Evolutionary conservation across 2,888 invertebrate species (phyloP).

Genomic region (Mesorhabditis belari): DNA sequence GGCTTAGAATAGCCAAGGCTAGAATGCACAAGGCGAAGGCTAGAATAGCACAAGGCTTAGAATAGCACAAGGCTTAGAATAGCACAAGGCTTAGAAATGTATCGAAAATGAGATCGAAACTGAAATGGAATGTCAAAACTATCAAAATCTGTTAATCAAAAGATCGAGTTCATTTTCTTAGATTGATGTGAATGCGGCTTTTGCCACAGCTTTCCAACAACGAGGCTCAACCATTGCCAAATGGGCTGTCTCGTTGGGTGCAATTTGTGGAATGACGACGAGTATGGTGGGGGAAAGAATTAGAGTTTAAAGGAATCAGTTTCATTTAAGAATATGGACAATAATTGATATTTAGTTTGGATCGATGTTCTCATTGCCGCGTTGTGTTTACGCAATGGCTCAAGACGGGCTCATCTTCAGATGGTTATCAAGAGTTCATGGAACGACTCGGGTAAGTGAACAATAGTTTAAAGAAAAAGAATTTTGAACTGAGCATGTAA

Average conservation of each 20-base stretch:
- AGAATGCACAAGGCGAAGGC: no score
- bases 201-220: not conserved
- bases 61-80: no score
- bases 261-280: not conserved
- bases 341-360: not conserved
- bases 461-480: not conserved
- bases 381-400: constrained; percentile 60
- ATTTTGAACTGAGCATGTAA: not conserved
- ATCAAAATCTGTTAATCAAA: not conserved
- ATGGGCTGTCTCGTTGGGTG: not conserved
- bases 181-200: not conserved
- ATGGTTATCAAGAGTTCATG: constrained; percentile 51
- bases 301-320: not conserved
- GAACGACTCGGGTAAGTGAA: constrained; percentile 16
- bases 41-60: no score
- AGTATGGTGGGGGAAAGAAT: not conserved
- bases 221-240: not conserved
- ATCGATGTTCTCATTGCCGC: constrained; percentile 70
- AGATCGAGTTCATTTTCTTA: not conserved
- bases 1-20: not conserved
- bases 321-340: no score
- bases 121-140: no score
- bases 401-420: constrained; percentile 60
- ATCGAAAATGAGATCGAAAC: no score
- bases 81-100: no score